Evolutionary conservation across 2,113 vertebrate genomes (phyloP).

Genomic region (Penelope pileata): DNA sequence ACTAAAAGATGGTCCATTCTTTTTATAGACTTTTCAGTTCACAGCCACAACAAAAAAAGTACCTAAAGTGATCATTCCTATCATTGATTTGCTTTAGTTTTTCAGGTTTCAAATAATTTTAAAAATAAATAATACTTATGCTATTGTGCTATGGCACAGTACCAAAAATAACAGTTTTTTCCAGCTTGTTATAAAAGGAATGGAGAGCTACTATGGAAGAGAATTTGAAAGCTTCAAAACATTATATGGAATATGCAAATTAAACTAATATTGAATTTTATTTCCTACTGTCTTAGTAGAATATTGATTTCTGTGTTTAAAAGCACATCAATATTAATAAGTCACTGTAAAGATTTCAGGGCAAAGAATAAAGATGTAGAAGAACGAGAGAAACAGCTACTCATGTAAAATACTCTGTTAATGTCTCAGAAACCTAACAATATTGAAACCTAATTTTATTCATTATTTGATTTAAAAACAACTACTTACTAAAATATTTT

Average conservation of each 20-base stretch:
- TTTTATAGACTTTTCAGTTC: neutral
- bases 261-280: neutral
- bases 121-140: neutral
- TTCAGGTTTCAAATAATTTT: neutral
- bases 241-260: neutral
- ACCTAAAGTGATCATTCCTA: neutral
- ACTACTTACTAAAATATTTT: neutral
- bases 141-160: neutral
- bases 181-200: neutral
- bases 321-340: neutral
- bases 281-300: neutral
- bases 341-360: neutral
- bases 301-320: neutral
- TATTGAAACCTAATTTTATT: neutral
- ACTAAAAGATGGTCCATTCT: neutral
- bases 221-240: neutral
- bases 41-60: neutral
- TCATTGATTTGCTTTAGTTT: neutral
- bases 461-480: neutral
- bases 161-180: neutral
- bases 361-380: neutral
- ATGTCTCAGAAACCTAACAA: neutral
- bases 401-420: neutral
- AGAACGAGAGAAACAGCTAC: neutral
- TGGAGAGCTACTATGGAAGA: neutral